Evolutionary conservation across 92 coral and sea anemone genomes (phyloP).

Genomic region (Parazoanthus atlanticus): DNA sequence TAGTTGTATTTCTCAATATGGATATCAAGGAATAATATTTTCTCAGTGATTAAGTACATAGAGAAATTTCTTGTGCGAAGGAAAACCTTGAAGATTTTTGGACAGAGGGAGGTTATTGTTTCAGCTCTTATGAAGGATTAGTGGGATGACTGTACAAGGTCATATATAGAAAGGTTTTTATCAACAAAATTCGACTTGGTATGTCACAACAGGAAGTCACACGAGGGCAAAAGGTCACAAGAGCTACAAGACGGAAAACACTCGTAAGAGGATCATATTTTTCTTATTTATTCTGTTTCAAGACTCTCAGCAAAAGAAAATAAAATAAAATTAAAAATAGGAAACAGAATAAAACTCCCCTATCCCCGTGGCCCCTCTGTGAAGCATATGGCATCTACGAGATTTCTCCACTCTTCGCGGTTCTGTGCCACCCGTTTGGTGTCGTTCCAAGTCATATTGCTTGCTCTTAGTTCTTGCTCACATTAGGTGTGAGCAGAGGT

Average conservation of each 20-base stretch:
- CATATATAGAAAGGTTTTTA: conserved; percentile 13
- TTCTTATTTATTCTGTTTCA: neutral
- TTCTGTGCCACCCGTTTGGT: too few species aligned
- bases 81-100: neutral
- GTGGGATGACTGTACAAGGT: conserved; percentile 28
- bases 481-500: too few species aligned
- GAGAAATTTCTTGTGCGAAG: neutral
- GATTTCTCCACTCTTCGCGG: too few species aligned
- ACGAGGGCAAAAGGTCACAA: conserved; percentile 39
- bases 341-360: neutral
- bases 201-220: conserved; percentile 24
- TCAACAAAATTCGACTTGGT: conserved; percentile 39
- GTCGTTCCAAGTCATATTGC: too few species aligned
- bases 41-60: too few species aligned
- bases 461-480: too few species aligned
- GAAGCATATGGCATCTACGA: too few species aligned
- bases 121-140: conserved; percentile 12
- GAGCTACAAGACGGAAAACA: conserved; percentile 16
- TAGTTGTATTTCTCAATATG: too few species aligned
- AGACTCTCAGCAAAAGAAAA: neutral
- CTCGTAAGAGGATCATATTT: neutral
- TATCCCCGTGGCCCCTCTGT: too few species aligned
- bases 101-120: conserved; percentile 17
- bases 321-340: neutral
- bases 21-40: too few species aligned